These are phyloP conservation scores for Coryphaenoides rupestris DNA, from an alignment of 2,113 vertebrate species.

Conservation along the genomic window DNA sequence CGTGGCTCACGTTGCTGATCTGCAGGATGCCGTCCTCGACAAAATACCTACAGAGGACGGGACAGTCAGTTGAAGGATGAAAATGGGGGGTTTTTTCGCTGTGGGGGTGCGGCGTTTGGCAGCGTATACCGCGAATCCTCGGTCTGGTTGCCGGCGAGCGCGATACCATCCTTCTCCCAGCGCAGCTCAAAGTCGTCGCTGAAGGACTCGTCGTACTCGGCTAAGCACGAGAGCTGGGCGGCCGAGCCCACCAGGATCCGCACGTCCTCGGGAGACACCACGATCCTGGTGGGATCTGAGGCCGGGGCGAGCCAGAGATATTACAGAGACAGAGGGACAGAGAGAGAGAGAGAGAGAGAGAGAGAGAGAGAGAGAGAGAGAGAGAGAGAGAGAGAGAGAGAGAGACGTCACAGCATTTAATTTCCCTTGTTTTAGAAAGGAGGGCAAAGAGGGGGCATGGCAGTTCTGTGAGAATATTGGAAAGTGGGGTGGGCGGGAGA, in stretches of 20 bases:
- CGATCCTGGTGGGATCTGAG: conserved; percentile 86
- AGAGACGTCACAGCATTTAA: too few relatives aligned
- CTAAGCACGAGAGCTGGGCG: conserved; percentile 81
- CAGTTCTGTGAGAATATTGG: too few relatives aligned
- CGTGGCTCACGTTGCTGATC: conserved; percentile 78
- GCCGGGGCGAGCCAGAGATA: conserved; percentile 2
- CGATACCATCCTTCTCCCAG: conserved; percentile 84
- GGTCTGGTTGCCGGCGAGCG: conserved; percentile 75
- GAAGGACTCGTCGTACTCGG: conserved; percentile 82
- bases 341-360: too few relatives aligned
- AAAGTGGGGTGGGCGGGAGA: too few relatives aligned
- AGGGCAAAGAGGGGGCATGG: too few relatives aligned
- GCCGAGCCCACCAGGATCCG: conserved; percentile 76
- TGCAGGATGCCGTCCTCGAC: conserved; percentile 79
- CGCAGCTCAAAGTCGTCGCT: conserved; percentile 79
- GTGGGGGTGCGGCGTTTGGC: not conserved
- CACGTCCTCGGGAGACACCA: conserved; percentile 73
- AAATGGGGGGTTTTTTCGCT: conserved; percentile 13
- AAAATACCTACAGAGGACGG: conserved; percentile 60
- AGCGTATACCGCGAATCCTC: conserved; percentile 75
- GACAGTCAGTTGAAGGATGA: not conserved
- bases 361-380: too few relatives aligned
- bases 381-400: too few relatives aligned
- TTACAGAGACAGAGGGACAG: conserved; percentile 16
- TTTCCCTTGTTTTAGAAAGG: too few relatives aligned